These are phyloP conservation scores for Rhabdomys pumilio DNA, from an alignment of 2,797 vertebrate genomes.

Conservation along the genomic window DNA sequence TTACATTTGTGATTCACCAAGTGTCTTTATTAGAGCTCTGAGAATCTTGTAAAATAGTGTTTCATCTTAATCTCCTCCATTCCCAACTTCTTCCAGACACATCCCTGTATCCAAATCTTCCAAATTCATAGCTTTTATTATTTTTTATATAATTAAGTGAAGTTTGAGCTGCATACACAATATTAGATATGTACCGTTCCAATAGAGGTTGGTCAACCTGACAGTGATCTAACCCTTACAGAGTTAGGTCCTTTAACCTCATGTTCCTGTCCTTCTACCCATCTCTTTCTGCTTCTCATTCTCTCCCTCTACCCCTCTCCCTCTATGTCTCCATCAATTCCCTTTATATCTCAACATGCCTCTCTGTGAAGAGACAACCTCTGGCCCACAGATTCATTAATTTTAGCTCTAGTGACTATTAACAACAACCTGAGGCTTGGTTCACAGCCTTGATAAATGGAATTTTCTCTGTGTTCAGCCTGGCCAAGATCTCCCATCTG, in stretches of 20 bases:
- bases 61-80: background rate
- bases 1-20: background rate
- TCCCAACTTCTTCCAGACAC: background rate
- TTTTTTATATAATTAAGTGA: background rate
- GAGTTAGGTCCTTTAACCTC: no score
- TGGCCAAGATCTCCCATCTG: rapidly evolving
- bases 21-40: background rate
- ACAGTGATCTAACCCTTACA: background rate
- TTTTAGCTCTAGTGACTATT: background rate
- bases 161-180: no score
- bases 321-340: background rate
- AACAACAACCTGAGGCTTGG: background rate
- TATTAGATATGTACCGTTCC: background rate
- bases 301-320: background rate
- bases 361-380: background rate
- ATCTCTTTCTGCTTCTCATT: background rate
- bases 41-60: background rate
- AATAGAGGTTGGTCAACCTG: background rate
- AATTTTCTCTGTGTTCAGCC: background rate
- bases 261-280: no score
- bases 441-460: rapidly evolving
- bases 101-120: no score
- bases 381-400: background rate
- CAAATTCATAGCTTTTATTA: background rate
- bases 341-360: background rate